Evolutionary conservation across 2,113 vertebrate species (phyloP).

Genomic region (Acrocephalus arundinaceus): DNA sequence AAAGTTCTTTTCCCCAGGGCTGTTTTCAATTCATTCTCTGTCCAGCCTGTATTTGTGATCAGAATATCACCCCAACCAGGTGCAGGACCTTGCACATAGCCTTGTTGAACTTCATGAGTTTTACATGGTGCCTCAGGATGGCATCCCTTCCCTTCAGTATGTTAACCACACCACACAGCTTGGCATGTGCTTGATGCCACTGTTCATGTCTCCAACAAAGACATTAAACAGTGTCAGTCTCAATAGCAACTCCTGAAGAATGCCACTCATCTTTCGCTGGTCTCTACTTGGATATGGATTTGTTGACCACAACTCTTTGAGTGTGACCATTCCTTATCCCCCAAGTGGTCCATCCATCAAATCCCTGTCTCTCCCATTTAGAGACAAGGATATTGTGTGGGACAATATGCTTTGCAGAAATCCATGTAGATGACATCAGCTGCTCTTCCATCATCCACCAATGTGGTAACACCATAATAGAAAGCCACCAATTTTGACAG

Average conservation of each 20-base stretch:
- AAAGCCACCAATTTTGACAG: not conserved
- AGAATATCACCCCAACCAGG: not conserved
- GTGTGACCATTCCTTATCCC: not conserved
- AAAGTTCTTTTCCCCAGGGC: not conserved
- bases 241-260: not conserved
- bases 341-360: not conserved
- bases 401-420: not conserved
- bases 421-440: not conserved
- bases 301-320: not conserved
- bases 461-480: not conserved
- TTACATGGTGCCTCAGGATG: not conserved
- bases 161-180: not conserved
- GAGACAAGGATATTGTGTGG: not conserved
- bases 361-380: not conserved
- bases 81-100: not conserved
- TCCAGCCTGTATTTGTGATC: not conserved
- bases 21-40: not conserved
- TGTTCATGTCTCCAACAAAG: not conserved
- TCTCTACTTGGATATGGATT: not conserved
- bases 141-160: not conserved
- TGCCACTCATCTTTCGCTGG: not conserved
- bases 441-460: not conserved
- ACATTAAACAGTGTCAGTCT: not conserved
- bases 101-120: not conserved
- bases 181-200: rapidly evolving